Evolutionary conservation across 2,113 vertebrate genomes (phyloP).

Genomic region (Rhinoderma darwinii): DNA sequence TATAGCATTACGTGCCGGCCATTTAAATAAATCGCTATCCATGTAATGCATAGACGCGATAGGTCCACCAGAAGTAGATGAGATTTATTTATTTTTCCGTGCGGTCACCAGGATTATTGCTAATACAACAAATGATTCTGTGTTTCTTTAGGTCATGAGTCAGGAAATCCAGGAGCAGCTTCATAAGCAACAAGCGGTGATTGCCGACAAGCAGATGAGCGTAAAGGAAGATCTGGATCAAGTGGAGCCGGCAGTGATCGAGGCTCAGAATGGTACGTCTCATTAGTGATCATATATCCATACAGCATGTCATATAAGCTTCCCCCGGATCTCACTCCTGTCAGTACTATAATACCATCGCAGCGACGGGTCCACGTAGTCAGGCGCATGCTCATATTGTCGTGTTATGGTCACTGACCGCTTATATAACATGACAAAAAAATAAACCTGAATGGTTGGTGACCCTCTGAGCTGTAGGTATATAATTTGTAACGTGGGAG

Average conservation of each 20-base stretch:
- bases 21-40: too few relatives aligned
- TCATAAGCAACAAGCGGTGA: constrained; percentile 95
- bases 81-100: too few relatives aligned
- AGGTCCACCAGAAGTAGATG: too few relatives aligned
- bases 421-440: too few relatives aligned
- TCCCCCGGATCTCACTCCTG: neutral
- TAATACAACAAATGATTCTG: neutral
- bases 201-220: constrained; percentile 95
- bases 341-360: neutral
- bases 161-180: constrained; percentile 97
- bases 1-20: too few relatives aligned
- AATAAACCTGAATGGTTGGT: too few relatives aligned
- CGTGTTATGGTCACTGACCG: too few relatives aligned
- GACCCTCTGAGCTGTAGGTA: too few relatives aligned
- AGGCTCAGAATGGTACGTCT: constrained; percentile 93
- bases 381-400: too few relatives aligned
- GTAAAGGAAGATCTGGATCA: constrained; percentile 95
- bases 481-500: too few relatives aligned
- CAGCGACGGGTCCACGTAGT: neutral
- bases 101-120: too few relatives aligned
- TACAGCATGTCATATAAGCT: neutral
- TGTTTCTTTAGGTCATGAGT: constrained; percentile 88
- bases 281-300: neutral
- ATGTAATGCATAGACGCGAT: too few relatives aligned
- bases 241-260: constrained; percentile 97